These are phyloP conservation scores for Drosophila hamatofila DNA, from an alignment of 2,888 invertebrate genomes.

Conservation along the genomic window DNA sequence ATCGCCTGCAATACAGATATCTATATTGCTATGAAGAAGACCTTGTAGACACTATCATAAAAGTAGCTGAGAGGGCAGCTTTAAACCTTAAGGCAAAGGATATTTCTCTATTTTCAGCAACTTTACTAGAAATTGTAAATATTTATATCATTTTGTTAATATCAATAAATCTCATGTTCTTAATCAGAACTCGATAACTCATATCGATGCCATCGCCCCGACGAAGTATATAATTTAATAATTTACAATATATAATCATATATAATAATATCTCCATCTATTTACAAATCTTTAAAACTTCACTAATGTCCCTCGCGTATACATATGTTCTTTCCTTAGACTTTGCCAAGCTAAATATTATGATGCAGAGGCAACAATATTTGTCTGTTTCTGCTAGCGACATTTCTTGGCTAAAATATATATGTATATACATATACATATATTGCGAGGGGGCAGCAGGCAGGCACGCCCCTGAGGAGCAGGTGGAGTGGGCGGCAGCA, in stretches of 20 bases:
- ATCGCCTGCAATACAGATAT: constrained; percentile 17
- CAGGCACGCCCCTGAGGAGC: constrained; percentile 27
- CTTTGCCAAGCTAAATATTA: constrained; percentile 34
- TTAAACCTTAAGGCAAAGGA: not conserved
- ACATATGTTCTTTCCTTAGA: constrained; percentile 6
- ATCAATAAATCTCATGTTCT: too few species aligned
- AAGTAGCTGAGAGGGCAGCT: constrained; percentile 26
- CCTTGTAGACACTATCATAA: not conserved
- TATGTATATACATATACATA: constrained; percentile 38
- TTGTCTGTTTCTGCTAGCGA: constrained; percentile 51
- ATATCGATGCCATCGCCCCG: constrained; percentile 93
- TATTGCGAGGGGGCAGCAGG: constrained; percentile 17
- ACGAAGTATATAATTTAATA: constrained; percentile 87
- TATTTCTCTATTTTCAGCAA: too few species aligned
- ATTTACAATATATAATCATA: not conserved
- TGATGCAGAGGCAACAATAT: constrained; percentile 58
- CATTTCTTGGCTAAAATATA: constrained; percentile 63
- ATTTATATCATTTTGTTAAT: too few species aligned
- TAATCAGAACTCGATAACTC: too few species aligned
- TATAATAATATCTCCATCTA: not conserved
- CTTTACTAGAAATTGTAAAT: too few species aligned
- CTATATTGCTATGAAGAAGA: not conserved
- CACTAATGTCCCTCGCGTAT: constrained; percentile 4
- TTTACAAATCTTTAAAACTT: not conserved
- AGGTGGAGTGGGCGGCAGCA: constrained; percentile 53